A percentile compares a stretch with the other conserved stretches of the same genome.
phyloP scores from a whole-genome alignment of 2,113 vertebrate species.

The Lipophrys pholis region DNA sequence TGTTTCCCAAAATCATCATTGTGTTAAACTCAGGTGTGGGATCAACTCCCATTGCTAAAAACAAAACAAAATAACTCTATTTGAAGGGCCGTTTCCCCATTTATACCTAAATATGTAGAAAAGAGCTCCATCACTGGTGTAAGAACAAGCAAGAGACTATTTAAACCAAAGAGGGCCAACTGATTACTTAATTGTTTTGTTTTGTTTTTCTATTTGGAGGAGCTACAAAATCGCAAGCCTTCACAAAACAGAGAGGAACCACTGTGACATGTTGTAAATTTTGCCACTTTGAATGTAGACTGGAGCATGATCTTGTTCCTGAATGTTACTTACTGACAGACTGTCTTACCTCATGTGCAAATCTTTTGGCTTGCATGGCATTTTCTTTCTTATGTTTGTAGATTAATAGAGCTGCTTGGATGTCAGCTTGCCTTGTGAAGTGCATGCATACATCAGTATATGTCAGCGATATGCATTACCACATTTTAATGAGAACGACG shows the following conservation, averaged over 20 bases:
- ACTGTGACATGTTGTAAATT: slow-evolving; percentile 68
- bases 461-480: not conserved
- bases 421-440: slow-evolving; percentile 22
- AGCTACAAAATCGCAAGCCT: slow-evolving; percentile 55
- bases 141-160: slow-evolving; percentile 8
- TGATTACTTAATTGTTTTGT: slow-evolving; percentile 25
- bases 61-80: not conserved
- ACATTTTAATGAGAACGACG: not conserved
- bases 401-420: slow-evolving; percentile 14
- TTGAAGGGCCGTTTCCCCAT: slow-evolving; percentile 31
- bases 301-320: slow-evolving; percentile 57
- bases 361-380: slow-evolving; percentile 53
- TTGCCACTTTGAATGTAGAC: slow-evolving; percentile 65
- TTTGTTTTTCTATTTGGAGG: slow-evolving; percentile 33
- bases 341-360: slow-evolving; percentile 55
- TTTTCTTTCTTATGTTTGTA: slow-evolving; percentile 35
- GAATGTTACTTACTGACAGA: slow-evolving; percentile 47
- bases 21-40: slow-evolving; percentile 55
- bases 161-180: slow-evolving; percentile 70
- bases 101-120: not conserved
- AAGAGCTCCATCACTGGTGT: not conserved
- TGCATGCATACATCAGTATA: slow-evolving; percentile 35
- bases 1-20: slow-evolving; percentile 47
- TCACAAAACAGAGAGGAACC: slow-evolving; percentile 58
- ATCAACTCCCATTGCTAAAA: slow-evolving; percentile 20